Base-by-base conservation (phyloP, 2,113 vertebrate genomes). In the Brachyistius frenatus region DNA sequence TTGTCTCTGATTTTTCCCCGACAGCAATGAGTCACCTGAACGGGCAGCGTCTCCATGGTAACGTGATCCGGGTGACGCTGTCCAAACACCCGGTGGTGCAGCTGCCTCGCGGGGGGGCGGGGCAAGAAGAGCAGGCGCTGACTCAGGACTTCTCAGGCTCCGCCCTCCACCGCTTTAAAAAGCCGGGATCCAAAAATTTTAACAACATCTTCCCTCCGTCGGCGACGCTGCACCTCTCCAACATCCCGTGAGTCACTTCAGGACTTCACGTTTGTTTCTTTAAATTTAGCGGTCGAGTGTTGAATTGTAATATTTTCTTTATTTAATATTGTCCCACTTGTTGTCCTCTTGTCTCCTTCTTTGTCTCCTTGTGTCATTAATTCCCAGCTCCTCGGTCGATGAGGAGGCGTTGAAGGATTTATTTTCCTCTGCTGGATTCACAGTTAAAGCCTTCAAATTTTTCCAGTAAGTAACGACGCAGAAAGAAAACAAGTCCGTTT, bases 161-260 rank as follows among this genome's bases (percentile, higher is more conserved):
- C 55, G 66, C 83, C 78, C 89, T 91, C 46, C 89, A 91, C 41
- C 89, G 89, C 75, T 91, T 91, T 73, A 91, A 91, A 35, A 91
- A 91, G n/a, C 89, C 89, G 0, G 89, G 89, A 1, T 89, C 87
- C 10, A 91, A 91, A 61, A 91, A 91, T 13, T 91, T 88, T 6
- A 86, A 84, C 81, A 91, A 91, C 72, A 91, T 91, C 70, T 91
- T 89, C 50, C 89, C 89, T 10, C 89, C 89, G 0, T 91, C 89
- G 0, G 83, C 87, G 0, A 91, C 89, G 23, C 78, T 91, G 68
- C 89, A 91, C 70, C 87, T 91, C 0, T 91, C 89, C 78, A 91
- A 91, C 87, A 84, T 91, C 75, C 83, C 87, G 89, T 91, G 64
- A 73, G 55, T n/a, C 30, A 2, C 0, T 13, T 52, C 54, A 49